phyloP scores from a whole-genome alignment of 2,797 vertebrate species.

The Leucoraja ocellata region DNA sequence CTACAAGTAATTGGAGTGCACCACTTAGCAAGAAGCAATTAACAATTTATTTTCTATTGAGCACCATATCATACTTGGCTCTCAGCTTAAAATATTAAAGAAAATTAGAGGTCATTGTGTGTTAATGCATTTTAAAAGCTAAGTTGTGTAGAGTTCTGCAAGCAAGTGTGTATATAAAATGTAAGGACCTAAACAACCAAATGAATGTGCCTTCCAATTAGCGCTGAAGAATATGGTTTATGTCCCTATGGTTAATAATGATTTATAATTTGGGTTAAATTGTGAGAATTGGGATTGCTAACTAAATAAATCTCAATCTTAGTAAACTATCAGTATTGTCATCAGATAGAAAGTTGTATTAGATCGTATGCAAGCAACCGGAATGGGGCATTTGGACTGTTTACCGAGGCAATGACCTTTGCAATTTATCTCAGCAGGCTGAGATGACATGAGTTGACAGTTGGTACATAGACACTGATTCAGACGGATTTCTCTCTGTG shows the following conservation, averaged over 20 bases:
- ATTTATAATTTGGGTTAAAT: background rate
- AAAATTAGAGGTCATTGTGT: background rate
- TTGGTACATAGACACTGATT: background rate
- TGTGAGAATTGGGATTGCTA: background rate
- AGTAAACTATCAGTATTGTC: background rate
- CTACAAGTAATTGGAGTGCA: background rate
- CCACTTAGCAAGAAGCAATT: background rate
- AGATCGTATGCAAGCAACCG: background rate
- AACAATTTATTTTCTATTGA: background rate
- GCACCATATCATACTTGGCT: background rate
- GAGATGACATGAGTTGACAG: background rate
- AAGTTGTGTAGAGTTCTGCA: background rate
- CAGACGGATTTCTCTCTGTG: conserved; percentile 20
- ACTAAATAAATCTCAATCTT: background rate
- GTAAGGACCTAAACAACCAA: background rate
- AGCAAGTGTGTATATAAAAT: background rate
- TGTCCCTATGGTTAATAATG: background rate
- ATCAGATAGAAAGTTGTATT: background rate
- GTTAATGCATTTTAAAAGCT: background rate
- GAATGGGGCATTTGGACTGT: background rate
- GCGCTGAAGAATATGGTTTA: background rate
- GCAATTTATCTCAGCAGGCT: conserved; percentile 7
- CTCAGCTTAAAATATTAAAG: background rate
- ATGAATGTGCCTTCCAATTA: background rate
- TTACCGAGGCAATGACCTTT: conserved; percentile 2